Evolutionary conservation across 2,113 vertebrate species (phyloP).

Genomic region (Oryzias woworae): DNA sequence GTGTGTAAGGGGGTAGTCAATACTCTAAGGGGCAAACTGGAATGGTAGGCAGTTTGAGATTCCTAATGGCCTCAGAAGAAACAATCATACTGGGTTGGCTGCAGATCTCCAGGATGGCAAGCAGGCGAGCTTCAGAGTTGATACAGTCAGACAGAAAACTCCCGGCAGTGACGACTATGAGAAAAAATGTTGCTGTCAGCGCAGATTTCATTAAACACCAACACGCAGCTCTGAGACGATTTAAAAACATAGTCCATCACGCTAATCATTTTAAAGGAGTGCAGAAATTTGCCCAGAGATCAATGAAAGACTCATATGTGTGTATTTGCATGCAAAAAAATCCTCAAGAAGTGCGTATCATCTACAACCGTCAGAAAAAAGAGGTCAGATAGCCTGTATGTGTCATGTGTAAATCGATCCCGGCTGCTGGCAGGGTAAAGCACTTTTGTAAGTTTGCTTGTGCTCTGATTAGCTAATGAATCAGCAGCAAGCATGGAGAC

Average conservation of each 20-base stretch:
- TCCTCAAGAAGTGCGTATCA: background rate
- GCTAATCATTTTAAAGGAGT: background rate
- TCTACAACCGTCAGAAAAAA: no score
- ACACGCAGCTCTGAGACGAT: background rate
- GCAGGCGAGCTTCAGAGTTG: constrained; percentile 41
- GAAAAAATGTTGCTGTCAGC: constrained; percentile 19
- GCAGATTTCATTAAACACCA: constrained; percentile 27
- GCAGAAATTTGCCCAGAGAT: background rate
- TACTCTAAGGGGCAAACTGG: constrained; percentile 20
- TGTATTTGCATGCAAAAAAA: background rate
- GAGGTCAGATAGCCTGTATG: no score
- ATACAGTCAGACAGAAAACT: constrained; percentile 39
- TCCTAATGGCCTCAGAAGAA: constrained; percentile 24
- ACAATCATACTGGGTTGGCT: constrained; percentile 20
- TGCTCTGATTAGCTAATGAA: no score
- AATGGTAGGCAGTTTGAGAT: constrained; percentile 33
- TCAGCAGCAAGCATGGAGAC: no score
- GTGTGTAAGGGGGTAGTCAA: constrained; percentile 19
- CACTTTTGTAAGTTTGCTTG: no score
- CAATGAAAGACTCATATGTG: background rate
- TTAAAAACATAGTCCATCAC: background rate
- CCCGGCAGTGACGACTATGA: constrained; percentile 16
- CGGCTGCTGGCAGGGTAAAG: no score
- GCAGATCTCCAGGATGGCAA: constrained; percentile 41
- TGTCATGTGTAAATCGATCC: no score